Evolutionary conservation across 2,888 invertebrate species (phyloP), one percentile per base, ranked within the genome.

Genomic region (Dendrolimus houi): DNA sequence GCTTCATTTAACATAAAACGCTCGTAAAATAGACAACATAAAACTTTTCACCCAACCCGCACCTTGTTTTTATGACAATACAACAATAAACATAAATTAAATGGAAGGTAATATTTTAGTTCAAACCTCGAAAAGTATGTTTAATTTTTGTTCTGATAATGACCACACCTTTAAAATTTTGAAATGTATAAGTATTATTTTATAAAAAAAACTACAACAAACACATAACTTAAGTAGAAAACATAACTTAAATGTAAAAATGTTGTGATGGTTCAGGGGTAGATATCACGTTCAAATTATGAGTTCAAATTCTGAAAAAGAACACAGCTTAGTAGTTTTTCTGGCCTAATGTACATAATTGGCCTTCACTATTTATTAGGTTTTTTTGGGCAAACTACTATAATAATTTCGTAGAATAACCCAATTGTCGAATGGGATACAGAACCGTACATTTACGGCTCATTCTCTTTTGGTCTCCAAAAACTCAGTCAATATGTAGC

Each of bases 1-100:
- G 57, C 58, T 59, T 59, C 59, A 65, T 60, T 77, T 74, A 69
- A 69, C 75, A 78, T 77, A 75, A 74, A 79, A 71, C 62, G 62
- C 68, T 72, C 73, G 70, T 77, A 73, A 77, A 73, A 71, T 59
- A 70, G 63, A 66, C 63, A 63, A 68, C 63, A 68, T 69, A 69
- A 71, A 71, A 72, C 63, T 62, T 71, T 72, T 68, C 69, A 70
- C 67, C 62, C 64, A 61, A 67, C 67, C 67, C 64, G 69, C 66
- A 66, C 65, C 66, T 57, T 60, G 62, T 70, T 60, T 59, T 59
- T 62, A 63, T 66, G 62, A 47, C 9, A 47, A 47, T 47, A 47
- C 47, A 2, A 47, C 47, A 47, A 47, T 47, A 47, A 47, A 47
- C 47, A 47, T 47, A 47, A 47, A 47, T 47, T 47, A 47, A 12